Evolutionary conservation across 2,113 vertebrate genomes (phyloP), one percentile per base, ranked within the genome.

Genomic region (Solea solea): DNA sequence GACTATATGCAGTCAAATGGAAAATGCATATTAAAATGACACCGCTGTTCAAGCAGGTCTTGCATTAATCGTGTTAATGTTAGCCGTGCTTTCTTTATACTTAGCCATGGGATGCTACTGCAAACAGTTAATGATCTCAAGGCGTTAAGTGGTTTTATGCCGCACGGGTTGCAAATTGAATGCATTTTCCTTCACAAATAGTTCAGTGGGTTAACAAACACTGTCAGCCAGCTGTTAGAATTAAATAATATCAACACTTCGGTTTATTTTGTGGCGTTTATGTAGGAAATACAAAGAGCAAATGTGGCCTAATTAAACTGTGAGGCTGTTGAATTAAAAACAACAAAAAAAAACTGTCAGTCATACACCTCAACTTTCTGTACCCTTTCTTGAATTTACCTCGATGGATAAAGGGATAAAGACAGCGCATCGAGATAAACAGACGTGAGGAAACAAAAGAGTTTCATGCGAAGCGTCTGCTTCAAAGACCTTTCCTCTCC

Each of bases 401-500:
- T 73, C 74, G 61, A 83, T 64, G 21, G 61, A 54, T 68, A 53
- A 82, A 72, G 76, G 21, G 61, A 54, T 68, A 53, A 82, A 72
- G 76, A 74, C 50, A 8, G 11, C 8, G 12, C 40, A 71, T 66
- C 16, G 49, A 68, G 49, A 46, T 64, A 62, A 66, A 67, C 0
- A 1, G 11, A 34, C 65, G 28, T 34, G 70, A 76, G 54, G 72
- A 83, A 86, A 84, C 74, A 67, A 72, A 21, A 72, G 58, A 44
- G 44, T 42, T 65, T 68, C 25, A 41, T 52, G 70, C 54, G 61
- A 75, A 68, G 68, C 61, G 65, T 9, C 7, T 3, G 44, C 83
- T 83, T 90, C 89, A 89, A 79, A 90, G 80, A 12, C 74, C 69
- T 73, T 74, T 60, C 52, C 54, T 74, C 67, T 65, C 45, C 53